Base-by-base conservation (phyloP, 23 tunicate species). In the Ciona savignyi region DNA sequence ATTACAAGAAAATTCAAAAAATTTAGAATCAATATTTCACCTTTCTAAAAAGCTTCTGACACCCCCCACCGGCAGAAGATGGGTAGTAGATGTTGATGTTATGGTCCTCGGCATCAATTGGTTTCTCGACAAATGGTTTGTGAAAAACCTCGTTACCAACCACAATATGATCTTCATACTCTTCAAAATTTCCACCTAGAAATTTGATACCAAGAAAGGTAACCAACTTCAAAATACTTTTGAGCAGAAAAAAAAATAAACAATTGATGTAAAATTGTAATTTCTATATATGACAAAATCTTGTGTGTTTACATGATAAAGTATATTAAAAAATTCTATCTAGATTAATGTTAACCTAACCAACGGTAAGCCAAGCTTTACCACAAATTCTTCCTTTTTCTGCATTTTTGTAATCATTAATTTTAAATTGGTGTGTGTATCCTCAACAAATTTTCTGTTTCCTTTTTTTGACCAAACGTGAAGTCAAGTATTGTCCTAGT, bases 51-150 rank as follows among this genome's bases (percentile, higher is more conserved):
- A 95, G 74, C 71, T 95, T 95, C 65, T 95, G 99, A 67, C 95
- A 90, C 34, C 99, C 99, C 35, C 99, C 99, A 62, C 99, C 99
- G 23, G 99, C 99, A 33, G 99, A 87, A 1, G 95, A 88, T 35
- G 99, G 99, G 71, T 87, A 95, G 71, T 95, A 95, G 28, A 95
- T 95, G 72, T 95, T 80, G 25, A 95, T 95, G 49, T 90, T 90
- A 72, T 95, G 99, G 64, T 95, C 95, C 71, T 95, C 99, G 6
- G 99, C 99, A 75, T 90, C 85, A 65, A 95, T 83, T 66, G 99
- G 99, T 69, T 95, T 95, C 72, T 95, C 99, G 65, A 95, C 99
- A 80, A 95, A 95, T 49, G 99, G 99, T 62, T 95, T 95, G 60
- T 95, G 95, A 83, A 95, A 95, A 21, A 77, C 79, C 63, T 95